These are phyloP conservation scores for Temnothorax unifasciatus DNA, from an alignment of 2,888 invertebrate species.

Conservation along the genomic window DNA sequence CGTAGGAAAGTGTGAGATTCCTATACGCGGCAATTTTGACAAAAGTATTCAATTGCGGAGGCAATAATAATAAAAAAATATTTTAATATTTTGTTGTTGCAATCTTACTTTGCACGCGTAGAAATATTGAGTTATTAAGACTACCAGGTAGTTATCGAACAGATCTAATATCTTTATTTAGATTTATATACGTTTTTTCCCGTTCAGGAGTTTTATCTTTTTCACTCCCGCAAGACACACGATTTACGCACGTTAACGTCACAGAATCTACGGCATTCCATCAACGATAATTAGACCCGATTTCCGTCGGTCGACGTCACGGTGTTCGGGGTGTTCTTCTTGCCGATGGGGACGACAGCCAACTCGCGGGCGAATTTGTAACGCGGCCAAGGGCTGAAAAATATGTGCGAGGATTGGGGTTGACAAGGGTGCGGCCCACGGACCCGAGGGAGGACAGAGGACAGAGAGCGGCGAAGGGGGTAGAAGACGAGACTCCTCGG, in stretches of 20 bases:
- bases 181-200: neutral
- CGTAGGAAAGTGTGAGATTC: neutral
- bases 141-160: neutral
- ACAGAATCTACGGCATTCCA: neutral
- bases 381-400: slow-evolving; percentile 72
- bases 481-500: slow-evolving; percentile 57
- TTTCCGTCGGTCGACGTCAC: slow-evolving; percentile 30
- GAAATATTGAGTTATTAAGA: neutral
- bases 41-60: neutral
- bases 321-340: slow-evolving; percentile 32
- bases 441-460: neutral
- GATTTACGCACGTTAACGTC: neutral
- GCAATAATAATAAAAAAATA: neutral
- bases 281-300: slow-evolving; percentile 47
- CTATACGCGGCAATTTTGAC: neutral
- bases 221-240: neutral
- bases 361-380: slow-evolving; percentile 67
- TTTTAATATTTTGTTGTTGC: neutral
- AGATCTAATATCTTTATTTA: neutral
- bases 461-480: slow-evolving; percentile 34
- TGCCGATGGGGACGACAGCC: slow-evolving; percentile 46
- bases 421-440: slow-evolving; percentile 70
- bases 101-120: neutral
- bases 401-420: slow-evolving; percentile 75
- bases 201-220: neutral